These are phyloP conservation scores for Lochmaea capreae DNA, from an alignment of 2,888 invertebrate genomes.

Conservation along the genomic window DNA sequence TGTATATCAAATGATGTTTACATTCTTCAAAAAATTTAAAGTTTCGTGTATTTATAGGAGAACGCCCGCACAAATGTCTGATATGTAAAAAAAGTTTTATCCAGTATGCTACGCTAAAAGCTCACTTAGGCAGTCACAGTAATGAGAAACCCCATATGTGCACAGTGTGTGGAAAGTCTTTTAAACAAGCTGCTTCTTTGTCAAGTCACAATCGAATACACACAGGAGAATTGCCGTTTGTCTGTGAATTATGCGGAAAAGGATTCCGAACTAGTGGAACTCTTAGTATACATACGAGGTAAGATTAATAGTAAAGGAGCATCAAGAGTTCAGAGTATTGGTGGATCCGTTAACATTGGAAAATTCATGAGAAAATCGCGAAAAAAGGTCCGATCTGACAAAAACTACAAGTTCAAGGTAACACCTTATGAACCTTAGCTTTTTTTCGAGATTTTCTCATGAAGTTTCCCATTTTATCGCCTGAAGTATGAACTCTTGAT, in stretches of 20 bases:
- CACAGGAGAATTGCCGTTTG: slow-evolving; percentile 55
- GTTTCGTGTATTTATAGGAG: slow-evolving; percentile 44
- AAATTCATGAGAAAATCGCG: no score
- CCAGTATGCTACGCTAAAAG: slow-evolving; percentile 51
- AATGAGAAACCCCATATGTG: slow-evolving; percentile 62
- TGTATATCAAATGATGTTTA: no score
- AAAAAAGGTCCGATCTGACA: no score
- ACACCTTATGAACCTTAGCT: no score
- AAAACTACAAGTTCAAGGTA: no score
- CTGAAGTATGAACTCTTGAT: no score
- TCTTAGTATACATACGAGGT: slow-evolving; percentile 56
- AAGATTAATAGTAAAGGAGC: slow-evolving; percentile 6
- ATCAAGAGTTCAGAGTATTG: no score
- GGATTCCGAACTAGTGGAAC: slow-evolving; percentile 56
- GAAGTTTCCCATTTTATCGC: no score
- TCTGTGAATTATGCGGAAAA: slow-evolving; percentile 53
- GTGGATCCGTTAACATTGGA: no score
- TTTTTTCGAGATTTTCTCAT: no score
- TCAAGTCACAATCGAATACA: slow-evolving; percentile 55
- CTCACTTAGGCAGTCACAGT: slow-evolving; percentile 57
- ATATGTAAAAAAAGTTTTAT: slow-evolving; percentile 52
- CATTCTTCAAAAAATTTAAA: no score
- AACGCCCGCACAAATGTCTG: slow-evolving; percentile 50
- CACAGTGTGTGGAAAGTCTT: slow-evolving; percentile 61
- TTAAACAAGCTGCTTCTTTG: slow-evolving; percentile 54